phyloP scores from a whole-genome alignment of 1,140 invertebrate genomes.

The Paramacrobiotus metropolitanus region DNA sequence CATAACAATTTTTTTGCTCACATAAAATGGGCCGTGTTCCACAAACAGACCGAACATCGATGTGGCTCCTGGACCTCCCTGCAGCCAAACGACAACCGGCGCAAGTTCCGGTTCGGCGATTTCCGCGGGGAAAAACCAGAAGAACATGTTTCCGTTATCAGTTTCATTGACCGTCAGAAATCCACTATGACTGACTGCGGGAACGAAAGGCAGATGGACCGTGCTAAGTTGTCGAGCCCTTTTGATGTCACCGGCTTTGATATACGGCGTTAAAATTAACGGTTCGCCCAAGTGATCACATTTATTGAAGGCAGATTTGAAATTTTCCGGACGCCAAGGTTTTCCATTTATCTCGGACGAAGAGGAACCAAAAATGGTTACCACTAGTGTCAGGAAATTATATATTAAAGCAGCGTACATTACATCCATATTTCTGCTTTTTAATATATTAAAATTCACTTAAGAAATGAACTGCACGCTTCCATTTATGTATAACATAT shows the following conservation, averaged over 20 bases:
- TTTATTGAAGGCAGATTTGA: too few relatives aligned
- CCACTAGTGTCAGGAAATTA: too few relatives aligned
- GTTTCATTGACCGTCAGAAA: constrained; percentile 8
- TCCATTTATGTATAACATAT: too few relatives aligned
- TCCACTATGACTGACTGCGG: neutral
- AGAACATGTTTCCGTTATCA: constrained; percentile 7
- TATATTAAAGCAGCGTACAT: too few relatives aligned
- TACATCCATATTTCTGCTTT: too few relatives aligned
- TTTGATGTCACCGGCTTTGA: neutral
- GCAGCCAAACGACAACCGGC: constrained; percentile 22
- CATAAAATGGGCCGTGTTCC: constrained; percentile 20
- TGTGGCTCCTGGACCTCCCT: constrained; percentile 23
- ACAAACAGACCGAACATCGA: constrained; percentile 23
- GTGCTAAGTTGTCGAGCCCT: neutral
- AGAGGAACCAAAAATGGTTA: too few relatives aligned
- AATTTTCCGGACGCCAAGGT: too few relatives aligned
- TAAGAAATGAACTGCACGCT: too few relatives aligned
- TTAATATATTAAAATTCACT: too few relatives aligned
- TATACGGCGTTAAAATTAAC: neutral
- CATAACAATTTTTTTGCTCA: constrained; percentile 16
- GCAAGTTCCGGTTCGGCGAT: constrained; percentile 12
- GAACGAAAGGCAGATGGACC: neutral
- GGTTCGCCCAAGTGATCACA: neutral
- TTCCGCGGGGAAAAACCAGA: constrained; percentile 8
- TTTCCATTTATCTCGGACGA: too few relatives aligned